These are phyloP conservation scores for Cosmopolites sordidus DNA, from an alignment of 2,888 invertebrate genomes.

Conservation along the genomic window DNA sequence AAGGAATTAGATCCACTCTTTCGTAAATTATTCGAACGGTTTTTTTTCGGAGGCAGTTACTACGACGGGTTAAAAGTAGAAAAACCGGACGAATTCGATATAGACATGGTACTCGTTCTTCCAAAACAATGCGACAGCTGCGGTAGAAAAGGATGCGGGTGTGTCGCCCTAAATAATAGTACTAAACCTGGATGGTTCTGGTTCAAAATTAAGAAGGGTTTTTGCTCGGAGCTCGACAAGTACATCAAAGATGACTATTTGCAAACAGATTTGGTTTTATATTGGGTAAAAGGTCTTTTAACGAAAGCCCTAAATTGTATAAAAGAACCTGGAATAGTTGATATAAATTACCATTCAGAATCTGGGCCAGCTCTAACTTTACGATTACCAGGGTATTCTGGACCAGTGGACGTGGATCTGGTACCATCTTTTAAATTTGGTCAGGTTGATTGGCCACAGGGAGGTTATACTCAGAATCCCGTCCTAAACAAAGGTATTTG, in stretches of 20 bases:
- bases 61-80: constrained; percentile 57
- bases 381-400: constrained; percentile 2
- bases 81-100: constrained; percentile 57
- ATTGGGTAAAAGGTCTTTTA: constrained; percentile 17
- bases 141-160: constrained; percentile 36
- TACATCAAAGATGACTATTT: constrained; percentile 16
- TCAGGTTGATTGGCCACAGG: constrained; percentile 8
- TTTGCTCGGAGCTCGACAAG: constrained; percentile 1
- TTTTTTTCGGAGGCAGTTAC: constrained; percentile 55
- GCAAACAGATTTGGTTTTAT: constrained; percentile 15
- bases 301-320: constrained; percentile 5
- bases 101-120: constrained; percentile 54
- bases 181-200: constrained; percentile 48
- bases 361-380: constrained; percentile 20
- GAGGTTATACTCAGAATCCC: constrained; percentile 3
- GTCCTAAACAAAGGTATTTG: neutral
- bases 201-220: constrained; percentile 9
- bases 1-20: constrained; percentile 10
- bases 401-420: constrained; percentile 10
- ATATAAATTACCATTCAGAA: constrained; percentile 3
- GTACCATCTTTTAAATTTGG: constrained; percentile 18
- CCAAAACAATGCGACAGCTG: constrained; percentile 39
- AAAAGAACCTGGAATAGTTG: neutral
- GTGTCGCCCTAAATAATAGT: constrained; percentile 36
- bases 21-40: constrained; percentile 31